These are phyloP conservation scores for Acestrorhynchus altus DNA, from an alignment of 2,797 vertebrate species.

Conservation along the genomic window DNA sequence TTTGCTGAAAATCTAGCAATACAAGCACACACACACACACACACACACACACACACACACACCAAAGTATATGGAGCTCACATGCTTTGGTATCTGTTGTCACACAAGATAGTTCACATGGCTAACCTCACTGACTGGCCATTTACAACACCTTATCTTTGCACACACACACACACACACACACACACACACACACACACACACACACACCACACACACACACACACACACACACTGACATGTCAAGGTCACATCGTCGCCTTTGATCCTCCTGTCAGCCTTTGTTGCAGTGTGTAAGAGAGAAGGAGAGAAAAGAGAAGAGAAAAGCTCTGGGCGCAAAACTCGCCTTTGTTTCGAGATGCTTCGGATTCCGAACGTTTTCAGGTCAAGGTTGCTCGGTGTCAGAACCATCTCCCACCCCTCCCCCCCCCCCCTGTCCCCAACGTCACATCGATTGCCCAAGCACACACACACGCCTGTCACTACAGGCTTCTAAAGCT, in stretches of 20 bases:
- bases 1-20: too few species aligned
- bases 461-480: conserved; percentile 41
- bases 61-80: conserved; percentile 50
- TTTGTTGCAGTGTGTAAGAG: conserved; percentile 44
- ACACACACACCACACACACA: neutral
- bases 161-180: conserved; percentile 28
- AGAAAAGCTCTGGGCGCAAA: conserved; percentile 18
- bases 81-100: conserved; percentile 47
- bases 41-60: neutral
- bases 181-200: conserved; percentile 1
- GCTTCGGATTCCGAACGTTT: conserved; percentile 41
- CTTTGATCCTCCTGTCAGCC: conserved; percentile 41
- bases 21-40: conserved; percentile 11
- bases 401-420: conserved; percentile 59
- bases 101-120: conserved; percentile 35
- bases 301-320: conserved; percentile 20
- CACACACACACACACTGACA: neutral
- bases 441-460: conserved; percentile 46
- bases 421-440: conserved; percentile 34
- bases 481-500: conserved; percentile 29
- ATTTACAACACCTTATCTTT: conserved; percentile 45
- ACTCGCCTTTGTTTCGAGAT: conserved; percentile 31
- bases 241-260: conserved; percentile 44
- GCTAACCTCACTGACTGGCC: conserved; percentile 19
- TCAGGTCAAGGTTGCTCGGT: conserved; percentile 54